Evolutionary conservation across 2,113 vertebrate species (phyloP).

Genomic region (Monopterus albus): DNA sequence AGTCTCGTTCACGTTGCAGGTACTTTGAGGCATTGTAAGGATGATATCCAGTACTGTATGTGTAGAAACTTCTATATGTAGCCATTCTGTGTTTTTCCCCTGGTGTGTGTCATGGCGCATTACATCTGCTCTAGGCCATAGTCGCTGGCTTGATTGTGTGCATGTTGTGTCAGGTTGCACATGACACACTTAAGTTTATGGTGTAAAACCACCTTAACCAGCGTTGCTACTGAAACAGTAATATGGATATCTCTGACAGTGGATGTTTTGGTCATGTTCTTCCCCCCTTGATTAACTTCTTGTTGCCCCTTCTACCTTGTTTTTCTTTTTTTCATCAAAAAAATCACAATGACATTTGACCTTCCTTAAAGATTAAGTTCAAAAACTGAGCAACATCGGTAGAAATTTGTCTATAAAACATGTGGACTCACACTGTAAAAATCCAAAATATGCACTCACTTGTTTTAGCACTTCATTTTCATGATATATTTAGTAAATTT

Average conservation of each 20-base stretch:
- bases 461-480: no score
- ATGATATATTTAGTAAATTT: no score
- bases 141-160: constrained; percentile 42
- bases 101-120: constrained; percentile 32
- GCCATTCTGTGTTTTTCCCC: background rate
- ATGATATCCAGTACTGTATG: constrained; percentile 31
- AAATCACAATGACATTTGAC: constrained; percentile 10
- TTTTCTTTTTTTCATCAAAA: background rate
- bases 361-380: background rate
- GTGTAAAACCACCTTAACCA: constrained; percentile 18
- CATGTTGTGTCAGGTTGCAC: constrained; percentile 65
- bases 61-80: constrained; percentile 11
- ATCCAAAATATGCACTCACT: no score
- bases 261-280: constrained; percentile 35
- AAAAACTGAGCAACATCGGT: background rate
- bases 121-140: constrained; percentile 51
- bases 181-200: constrained; percentile 62
- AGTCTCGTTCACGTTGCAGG: constrained; percentile 25
- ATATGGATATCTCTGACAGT: constrained; percentile 20
- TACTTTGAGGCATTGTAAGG: constrained; percentile 15
- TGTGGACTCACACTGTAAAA: background rate
- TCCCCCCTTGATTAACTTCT: constrained; percentile 36
- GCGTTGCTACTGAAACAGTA: constrained; percentile 30
- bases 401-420: background rate
- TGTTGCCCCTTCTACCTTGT: background rate